Conservation (phyloP, 2,888 invertebrate species). For the Oxystoma pomonae region DNA sequence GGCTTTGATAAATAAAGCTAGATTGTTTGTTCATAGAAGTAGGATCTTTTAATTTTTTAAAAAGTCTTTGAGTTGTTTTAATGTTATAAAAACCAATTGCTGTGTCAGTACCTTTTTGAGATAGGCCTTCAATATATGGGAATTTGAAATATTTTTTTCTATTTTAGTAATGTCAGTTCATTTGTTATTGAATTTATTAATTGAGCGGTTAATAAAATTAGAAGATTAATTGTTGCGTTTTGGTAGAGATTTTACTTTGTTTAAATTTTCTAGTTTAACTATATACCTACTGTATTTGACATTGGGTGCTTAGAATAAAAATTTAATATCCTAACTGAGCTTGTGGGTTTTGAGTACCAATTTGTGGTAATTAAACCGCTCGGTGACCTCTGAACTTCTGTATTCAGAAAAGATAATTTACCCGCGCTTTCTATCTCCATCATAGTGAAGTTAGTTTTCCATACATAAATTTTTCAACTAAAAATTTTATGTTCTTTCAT, state of each 20-base stretch:
- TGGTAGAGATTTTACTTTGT: not conserved
- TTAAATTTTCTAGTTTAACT: not conserved
- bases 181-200: not conserved
- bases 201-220: not conserved
- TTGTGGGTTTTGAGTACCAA: not conserved
- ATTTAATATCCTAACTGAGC: not conserved
- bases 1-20: not conserved
- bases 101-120: no score
- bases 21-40: not conserved
- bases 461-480: no score
- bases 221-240: not conserved
- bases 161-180: not conserved
- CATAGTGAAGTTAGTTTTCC: no score
- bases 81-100: not conserved
- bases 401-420: no score
- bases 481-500: no score
- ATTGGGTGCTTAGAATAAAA: not conserved
- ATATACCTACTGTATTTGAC: not conserved
- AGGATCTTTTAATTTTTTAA: not conserved
- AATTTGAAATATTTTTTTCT: not conserved
- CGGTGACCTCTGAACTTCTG: no score
- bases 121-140: not conserved
- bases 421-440: no score
- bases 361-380: no score
- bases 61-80: not conserved